Conservation (phyloP, 2,888 invertebrate species). For the Cheilosia urbana region DNA sequence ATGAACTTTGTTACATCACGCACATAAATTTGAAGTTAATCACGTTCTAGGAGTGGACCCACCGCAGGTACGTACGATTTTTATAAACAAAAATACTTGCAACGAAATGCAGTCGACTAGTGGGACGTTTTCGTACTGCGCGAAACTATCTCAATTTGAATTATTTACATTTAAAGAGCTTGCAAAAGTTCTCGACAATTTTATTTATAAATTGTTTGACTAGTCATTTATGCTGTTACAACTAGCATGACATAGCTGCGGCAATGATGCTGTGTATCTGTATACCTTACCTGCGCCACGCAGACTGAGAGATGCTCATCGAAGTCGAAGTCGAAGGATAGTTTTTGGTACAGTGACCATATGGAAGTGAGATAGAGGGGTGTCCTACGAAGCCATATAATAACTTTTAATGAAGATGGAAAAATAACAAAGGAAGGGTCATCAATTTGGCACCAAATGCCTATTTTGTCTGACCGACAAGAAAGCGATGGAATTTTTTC, state of each 20-base stretch:
- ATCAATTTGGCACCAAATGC: too few species aligned
- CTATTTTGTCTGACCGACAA: too few species aligned
- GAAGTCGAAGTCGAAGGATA: slow-evolving; percentile 9
- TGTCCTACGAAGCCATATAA: neutral
- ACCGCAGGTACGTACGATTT: neutral
- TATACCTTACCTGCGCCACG: slow-evolving; percentile 20
- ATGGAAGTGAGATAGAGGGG: neutral
- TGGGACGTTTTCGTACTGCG: slow-evolving; percentile 48
- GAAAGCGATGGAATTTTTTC: too few species aligned
- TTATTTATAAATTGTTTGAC: slow-evolving; percentile 61
- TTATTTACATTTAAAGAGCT: slow-evolving; percentile 54
- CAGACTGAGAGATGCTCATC: slow-evolving; percentile 54
- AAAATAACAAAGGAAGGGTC: too few species aligned
- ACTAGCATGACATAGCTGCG: slow-evolving; percentile 26
- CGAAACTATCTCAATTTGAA: slow-evolving; percentile 53
- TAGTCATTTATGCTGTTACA: slow-evolving; percentile 17
- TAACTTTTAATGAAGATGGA: too few species aligned
- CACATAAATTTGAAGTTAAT: slow-evolving; percentile 15
- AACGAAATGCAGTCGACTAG: slow-evolving; percentile 48
- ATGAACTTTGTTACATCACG: slow-evolving; percentile 2
- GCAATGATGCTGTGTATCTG: slow-evolving; percentile 17
- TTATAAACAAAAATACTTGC: slow-evolving; percentile 19
- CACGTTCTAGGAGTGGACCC: neutral
- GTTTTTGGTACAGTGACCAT: neutral
- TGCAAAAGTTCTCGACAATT: slow-evolving; percentile 59